Evolutionary conservation across 2,888 invertebrate genomes (phyloP).

Genomic region (Icerya purchasi): DNA sequence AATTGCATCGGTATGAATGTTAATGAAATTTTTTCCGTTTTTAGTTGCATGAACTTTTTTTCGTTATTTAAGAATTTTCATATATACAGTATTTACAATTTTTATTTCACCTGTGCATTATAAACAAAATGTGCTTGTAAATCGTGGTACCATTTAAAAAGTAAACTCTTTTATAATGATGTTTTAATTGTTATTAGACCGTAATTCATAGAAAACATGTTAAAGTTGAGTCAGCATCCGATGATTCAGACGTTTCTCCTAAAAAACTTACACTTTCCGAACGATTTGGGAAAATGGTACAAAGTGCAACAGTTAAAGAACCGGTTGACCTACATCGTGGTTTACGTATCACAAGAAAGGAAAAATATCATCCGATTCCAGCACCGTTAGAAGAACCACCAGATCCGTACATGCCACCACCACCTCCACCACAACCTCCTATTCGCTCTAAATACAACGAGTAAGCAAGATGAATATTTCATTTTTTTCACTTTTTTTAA

Average conservation of each 20-base stretch:
- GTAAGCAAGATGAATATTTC: no score
- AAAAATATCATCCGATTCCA: background rate
- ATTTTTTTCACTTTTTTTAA: no score
- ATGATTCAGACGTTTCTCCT: slow-evolving; percentile 18
- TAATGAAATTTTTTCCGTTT: no score
- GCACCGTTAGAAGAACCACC: background rate
- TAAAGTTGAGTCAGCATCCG: slow-evolving; percentile 21
- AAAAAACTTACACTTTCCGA: slow-evolving; percentile 56
- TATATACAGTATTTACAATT: no score
- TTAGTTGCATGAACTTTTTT: no score
- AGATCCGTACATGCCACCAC: background rate
- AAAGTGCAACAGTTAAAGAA: slow-evolving; percentile 69
- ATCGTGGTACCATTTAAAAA: no score
- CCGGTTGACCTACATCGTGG: slow-evolving; percentile 68
- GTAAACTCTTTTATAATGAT: no score
- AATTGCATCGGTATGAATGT: background rate
- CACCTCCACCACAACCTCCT: background rate
- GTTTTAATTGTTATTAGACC: slow-evolving; percentile 11
- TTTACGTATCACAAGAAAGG: slow-evolving; percentile 38
- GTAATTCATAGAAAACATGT: slow-evolving; percentile 16
- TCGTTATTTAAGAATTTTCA: no score
- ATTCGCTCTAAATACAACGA: background rate
- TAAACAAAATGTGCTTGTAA: no score
- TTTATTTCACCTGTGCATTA: no score
- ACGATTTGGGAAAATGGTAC: slow-evolving; percentile 74